Conservation (phyloP, 2,888 invertebrate species). For the Ceriagrion tenellum region DNA sequence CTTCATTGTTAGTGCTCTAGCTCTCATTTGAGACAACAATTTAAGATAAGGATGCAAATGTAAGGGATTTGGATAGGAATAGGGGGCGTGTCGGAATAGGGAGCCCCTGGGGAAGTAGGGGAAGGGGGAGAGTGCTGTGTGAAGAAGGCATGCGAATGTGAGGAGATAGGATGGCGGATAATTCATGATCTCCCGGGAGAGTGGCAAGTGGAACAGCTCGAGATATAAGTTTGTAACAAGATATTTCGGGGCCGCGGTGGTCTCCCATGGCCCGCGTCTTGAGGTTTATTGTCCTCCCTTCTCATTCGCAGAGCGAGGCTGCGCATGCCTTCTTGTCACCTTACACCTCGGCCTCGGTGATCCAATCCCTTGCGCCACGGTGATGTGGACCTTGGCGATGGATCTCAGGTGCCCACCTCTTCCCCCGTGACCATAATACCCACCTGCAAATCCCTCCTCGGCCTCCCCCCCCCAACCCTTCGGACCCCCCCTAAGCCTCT, state of each 20-base stretch:
- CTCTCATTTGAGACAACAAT: no score
- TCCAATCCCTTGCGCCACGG: not conserved
- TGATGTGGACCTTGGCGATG: not conserved
- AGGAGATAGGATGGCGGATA: not conserved
- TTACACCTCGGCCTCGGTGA: not conserved
- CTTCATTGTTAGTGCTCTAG: no score
- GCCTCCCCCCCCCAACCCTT: not conserved
- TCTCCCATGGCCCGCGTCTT: slow-evolving; percentile 43
- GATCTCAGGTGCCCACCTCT: not conserved
- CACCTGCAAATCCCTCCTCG: not conserved
- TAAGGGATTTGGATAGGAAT: no score
- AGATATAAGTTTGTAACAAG: slow-evolving; percentile 20
- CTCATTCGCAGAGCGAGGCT: not conserved
- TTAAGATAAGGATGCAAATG: no score
- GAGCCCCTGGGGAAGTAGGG: no score
- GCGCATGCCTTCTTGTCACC: not conserved
- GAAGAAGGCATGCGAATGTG: not conserved
- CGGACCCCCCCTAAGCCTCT: not conserved
- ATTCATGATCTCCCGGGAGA: slow-evolving; percentile 3
- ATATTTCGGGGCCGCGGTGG: slow-evolving; percentile 49
- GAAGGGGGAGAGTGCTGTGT: no score
- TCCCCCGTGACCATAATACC: slow-evolving; percentile 3
- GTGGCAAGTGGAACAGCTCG: not conserved
- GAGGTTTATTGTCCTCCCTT: slow-evolving; percentile 34
- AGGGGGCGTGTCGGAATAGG: no score